These are phyloP conservation scores for Telmatochromis brichardi DNA, from an alignment of 2,113 vertebrate species.

Conservation along the genomic window DNA sequence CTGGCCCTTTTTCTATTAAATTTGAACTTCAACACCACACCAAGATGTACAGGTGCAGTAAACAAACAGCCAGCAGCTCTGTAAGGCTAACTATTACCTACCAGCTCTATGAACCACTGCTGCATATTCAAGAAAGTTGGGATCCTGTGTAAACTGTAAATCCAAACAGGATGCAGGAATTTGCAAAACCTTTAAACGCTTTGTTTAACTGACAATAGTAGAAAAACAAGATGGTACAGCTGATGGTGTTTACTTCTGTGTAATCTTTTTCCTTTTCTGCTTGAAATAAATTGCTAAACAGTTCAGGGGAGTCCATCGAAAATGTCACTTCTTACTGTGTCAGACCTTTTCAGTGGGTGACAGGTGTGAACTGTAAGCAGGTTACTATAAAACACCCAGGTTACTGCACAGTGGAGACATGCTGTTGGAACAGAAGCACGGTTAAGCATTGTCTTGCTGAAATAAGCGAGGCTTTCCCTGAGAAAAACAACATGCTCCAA, in stretches of 20 bases:
- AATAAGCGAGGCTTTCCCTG: accelerated
- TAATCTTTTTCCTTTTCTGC: background rate
- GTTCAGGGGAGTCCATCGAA: background rate
- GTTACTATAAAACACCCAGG: background rate
- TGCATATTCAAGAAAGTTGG: background rate
- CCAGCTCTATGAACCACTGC: background rate
- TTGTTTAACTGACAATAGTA: background rate
- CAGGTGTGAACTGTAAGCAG: background rate
- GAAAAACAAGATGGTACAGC: background rate
- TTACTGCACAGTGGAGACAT: background rate
- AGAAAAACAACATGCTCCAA: background rate
- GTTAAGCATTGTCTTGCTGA: background rate
- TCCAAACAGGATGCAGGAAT: background rate
- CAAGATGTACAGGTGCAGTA: background rate
- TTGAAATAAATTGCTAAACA: background rate
- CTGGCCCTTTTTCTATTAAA: background rate
- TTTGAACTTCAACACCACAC: background rate
- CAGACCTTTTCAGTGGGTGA: background rate
- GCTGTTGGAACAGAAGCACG: background rate
- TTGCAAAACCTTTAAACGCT: background rate
- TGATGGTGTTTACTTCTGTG: background rate
- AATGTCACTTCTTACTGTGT: background rate
- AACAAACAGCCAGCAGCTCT: background rate
- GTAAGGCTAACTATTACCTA: background rate
- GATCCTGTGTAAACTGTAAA: background rate